Evolutionary conservation across 2,113 vertebrate species (phyloP).

Genomic region (Neogobius melanostomus): DNA sequence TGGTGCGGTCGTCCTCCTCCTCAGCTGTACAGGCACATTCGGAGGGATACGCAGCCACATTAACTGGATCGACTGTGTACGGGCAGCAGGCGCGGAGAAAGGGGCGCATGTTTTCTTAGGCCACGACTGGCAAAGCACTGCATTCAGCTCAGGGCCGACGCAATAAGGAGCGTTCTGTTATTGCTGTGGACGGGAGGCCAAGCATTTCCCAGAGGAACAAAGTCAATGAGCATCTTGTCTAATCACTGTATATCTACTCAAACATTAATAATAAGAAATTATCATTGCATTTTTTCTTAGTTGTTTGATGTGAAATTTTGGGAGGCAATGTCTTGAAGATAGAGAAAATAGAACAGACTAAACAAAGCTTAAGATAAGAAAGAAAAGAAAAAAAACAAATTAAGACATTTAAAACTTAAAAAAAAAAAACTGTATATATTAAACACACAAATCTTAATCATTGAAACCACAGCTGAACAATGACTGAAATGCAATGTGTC

Average conservation of each 20-base stretch:
- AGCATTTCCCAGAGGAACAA: conserved; percentile 89
- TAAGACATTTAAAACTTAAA: too few species aligned
- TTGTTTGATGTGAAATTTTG: too few species aligned
- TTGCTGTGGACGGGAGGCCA: conserved; percentile 82
- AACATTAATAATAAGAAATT: neutral
- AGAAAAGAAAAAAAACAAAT: too few species aligned
- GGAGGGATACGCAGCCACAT: conserved; percentile 82
- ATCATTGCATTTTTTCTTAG: too few species aligned
- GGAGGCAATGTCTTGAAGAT: too few species aligned
- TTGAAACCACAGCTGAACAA: neutral
- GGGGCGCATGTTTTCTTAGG: conserved; percentile 97
- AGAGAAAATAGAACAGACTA: too few species aligned
- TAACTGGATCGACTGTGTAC: conserved; percentile 92
- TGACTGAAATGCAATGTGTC: neutral
- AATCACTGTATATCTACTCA: conserved; percentile 16
- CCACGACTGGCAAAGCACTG: conserved; percentile 97
- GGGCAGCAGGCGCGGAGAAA: conserved; percentile 87
- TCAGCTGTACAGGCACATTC: conserved; percentile 81
- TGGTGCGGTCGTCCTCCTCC: conserved; percentile 84
- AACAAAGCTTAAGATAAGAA: too few species aligned
- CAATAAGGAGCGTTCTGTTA: conserved; percentile 95
- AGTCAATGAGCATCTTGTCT: conserved; percentile 94
- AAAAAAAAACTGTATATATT: too few species aligned
- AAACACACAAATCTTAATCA: too few species aligned
- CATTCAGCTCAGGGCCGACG: conserved; percentile 88